Conservation (phyloP, 2,797 vertebrate species). For the Phaenicophaeus curvirostris region DNA sequence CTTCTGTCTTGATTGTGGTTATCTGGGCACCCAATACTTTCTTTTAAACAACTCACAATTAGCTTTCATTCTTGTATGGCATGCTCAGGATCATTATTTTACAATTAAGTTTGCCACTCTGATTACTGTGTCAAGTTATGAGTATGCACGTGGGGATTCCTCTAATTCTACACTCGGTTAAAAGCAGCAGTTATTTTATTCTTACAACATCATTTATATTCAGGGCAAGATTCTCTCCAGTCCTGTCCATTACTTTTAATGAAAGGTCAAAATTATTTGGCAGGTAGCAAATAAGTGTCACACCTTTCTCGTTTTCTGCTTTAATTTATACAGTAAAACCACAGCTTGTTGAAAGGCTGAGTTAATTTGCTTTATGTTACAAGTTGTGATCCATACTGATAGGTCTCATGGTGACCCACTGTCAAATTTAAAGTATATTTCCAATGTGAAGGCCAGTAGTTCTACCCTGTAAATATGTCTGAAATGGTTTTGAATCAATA, state of each 20-base stretch:
- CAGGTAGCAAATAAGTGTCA: background rate
- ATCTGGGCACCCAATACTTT: background rate
- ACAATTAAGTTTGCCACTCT: slow-evolving; percentile 39
- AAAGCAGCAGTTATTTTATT: slow-evolving; percentile 22
- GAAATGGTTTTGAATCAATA: background rate
- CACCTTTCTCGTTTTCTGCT: background rate
- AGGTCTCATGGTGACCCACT: background rate
- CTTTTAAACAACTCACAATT: slow-evolving; percentile 16
- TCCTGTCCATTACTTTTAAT: slow-evolving; percentile 16
- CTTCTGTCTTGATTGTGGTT: background rate
- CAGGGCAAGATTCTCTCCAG: background rate
- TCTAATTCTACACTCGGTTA: slow-evolving; percentile 3
- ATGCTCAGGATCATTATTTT: slow-evolving; percentile 36
- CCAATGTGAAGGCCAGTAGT: background rate
- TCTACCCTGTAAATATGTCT: background rate
- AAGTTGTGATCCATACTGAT: background rate
- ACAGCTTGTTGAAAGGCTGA: background rate
- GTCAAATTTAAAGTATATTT: background rate
- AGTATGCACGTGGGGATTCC: background rate
- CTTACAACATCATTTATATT: slow-evolving; percentile 19
- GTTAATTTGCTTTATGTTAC: background rate
- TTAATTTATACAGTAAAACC: background rate
- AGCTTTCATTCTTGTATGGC: background rate
- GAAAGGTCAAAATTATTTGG: slow-evolving; percentile 9
- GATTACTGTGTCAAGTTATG: slow-evolving; percentile 17